These are phyloP conservation scores for Iphiclides podalirius DNA, from an alignment of 2,888 invertebrate genomes.

Conservation along the genomic window DNA sequence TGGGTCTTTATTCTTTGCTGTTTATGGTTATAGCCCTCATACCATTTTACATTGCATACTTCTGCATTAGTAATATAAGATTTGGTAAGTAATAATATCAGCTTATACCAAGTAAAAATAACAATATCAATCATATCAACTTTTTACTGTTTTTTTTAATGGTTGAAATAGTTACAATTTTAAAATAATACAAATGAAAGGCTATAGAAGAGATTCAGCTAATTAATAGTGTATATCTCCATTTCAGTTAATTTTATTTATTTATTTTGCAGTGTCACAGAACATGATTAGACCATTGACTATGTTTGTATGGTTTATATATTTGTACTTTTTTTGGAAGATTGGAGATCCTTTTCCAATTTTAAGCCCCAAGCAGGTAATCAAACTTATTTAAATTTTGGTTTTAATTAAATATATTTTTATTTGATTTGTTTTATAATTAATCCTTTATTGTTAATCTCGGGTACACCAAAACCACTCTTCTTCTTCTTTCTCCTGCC, in stretches of 20 bases:
- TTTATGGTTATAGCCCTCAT: slow-evolving; percentile 97
- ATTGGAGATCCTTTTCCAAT: slow-evolving; percentile 99
- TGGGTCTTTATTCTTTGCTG: slow-evolving; percentile 93
- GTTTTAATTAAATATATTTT: neutral
- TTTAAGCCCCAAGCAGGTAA: slow-evolving; percentile 95
- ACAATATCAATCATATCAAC: no score
- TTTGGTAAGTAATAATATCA: slow-evolving; percentile 84
- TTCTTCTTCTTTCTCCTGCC: no score
- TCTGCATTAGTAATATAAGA: slow-evolving; percentile 92
- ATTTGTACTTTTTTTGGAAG: slow-evolving; percentile 98
- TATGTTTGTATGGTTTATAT: slow-evolving; percentile 91
- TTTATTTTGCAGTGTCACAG: slow-evolving; percentile 86
- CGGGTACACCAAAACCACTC: no score
- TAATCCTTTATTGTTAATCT: no score
- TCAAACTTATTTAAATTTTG: neutral
- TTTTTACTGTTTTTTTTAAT: no score
- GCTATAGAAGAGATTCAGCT: no score
- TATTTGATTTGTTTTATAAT: no score
- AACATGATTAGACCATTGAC: slow-evolving; percentile 90
- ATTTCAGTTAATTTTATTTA: no score
- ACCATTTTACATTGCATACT: slow-evolving; percentile 98
- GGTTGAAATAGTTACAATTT: no score
- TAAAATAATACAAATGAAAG: no score
- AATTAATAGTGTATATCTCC: no score
- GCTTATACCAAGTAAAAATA: no score